phyloP scores from a whole-genome alignment of 1,140 invertebrate species.

The Rhopalosiphum maidis region DNA sequence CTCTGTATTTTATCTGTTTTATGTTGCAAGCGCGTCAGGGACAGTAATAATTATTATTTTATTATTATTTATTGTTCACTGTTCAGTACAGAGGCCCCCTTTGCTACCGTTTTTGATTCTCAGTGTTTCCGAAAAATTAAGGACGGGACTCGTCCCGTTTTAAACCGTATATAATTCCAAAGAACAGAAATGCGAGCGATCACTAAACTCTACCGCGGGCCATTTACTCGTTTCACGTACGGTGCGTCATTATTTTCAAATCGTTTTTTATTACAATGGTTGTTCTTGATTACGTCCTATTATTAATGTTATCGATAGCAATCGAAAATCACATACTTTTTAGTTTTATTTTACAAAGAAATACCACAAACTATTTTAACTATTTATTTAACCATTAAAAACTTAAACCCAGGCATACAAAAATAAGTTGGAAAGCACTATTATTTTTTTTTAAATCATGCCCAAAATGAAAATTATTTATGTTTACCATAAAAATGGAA shows the following conservation, averaged over 20 bases:
- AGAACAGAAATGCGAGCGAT: neutral
- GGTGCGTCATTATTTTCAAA: neutral
- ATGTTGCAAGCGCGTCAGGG: neutral
- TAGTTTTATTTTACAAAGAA: neutral
- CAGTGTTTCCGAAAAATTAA: neutral
- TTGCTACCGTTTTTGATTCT: neutral
- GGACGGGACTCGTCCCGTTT: neutral
- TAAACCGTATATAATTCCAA: neutral
- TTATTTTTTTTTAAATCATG: neutral
- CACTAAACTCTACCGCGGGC: neutral
- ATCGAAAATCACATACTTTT: neutral
- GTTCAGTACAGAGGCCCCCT: neutral
- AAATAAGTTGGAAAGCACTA: neutral
- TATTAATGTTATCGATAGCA: neutral
- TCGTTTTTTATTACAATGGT: neutral
- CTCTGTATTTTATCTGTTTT: neutral
- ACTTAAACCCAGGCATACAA: neutral
- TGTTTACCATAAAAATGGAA: neutral
- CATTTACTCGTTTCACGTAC: neutral
- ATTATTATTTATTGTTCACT: neutral
- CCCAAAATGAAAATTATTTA: neutral
- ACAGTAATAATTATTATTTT: neutral
- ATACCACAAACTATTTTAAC: neutral
- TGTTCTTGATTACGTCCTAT: neutral
- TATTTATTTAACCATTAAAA: neutral